Conservation (phyloP, 2,888 invertebrate species). For the Andrena chrysosceles region DNA sequence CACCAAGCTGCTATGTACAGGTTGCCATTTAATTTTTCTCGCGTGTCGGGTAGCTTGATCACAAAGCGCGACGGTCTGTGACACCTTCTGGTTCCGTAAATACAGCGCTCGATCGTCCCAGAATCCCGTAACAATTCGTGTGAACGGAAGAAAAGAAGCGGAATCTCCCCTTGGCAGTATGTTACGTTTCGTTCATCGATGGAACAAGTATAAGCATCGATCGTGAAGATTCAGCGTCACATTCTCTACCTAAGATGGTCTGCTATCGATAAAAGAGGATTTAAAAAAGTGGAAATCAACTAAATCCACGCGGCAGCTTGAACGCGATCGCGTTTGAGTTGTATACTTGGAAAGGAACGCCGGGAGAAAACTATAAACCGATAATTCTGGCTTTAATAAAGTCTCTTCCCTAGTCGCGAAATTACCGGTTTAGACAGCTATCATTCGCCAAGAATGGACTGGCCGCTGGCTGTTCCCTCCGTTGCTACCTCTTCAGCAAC, state of each 20-base stretch:
- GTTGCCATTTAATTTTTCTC: slow-evolving; percentile 38
- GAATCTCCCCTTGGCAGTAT: slow-evolving; percentile 66
- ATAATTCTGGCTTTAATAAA: slow-evolving; percentile 6
- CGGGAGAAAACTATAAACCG: slow-evolving; percentile 18
- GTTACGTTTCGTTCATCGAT: slow-evolving; percentile 34
- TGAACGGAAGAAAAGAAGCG: slow-evolving; percentile 44
- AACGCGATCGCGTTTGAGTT: slow-evolving; percentile 1
- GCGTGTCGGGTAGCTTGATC: neutral
- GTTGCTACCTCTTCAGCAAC: slow-evolving; percentile 4
- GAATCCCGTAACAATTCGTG: slow-evolving; percentile 1
- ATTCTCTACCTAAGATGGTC: slow-evolving; percentile 18
- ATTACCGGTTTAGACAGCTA: neutral
- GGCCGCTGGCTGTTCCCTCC: slow-evolving; percentile 4
- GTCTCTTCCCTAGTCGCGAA: slow-evolving; percentile 13
- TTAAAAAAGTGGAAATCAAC: slow-evolving; percentile 10
- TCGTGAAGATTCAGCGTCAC: slow-evolving; percentile 1
- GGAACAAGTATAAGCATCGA: slow-evolving; percentile 23
- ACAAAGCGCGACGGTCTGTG: neutral
- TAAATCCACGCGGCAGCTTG: slow-evolving; percentile 21
- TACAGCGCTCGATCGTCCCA: neutral
- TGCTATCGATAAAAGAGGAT: slow-evolving; percentile 21
- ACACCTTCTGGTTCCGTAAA: neutral
- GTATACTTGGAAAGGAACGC: slow-evolving; percentile 34
- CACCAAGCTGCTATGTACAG: slow-evolving; percentile 71
- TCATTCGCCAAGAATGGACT: neutral